These are phyloP conservation scores for Xiphydria camelus DNA, from an alignment of 2,888 invertebrate genomes.

Conservation along the genomic window DNA sequence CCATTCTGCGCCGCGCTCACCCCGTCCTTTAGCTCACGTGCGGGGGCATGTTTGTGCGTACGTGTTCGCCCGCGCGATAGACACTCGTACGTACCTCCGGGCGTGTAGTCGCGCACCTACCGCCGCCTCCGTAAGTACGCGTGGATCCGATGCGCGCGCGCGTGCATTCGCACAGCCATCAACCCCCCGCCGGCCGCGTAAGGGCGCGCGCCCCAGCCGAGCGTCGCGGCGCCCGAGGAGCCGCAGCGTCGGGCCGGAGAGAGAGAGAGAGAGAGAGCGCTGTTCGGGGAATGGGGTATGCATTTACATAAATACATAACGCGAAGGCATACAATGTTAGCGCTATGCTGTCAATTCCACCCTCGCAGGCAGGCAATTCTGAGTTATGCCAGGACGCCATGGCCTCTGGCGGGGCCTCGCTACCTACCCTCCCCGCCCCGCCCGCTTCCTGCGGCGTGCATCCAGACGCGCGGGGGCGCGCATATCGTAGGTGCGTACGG, in stretches of 20 bases:
- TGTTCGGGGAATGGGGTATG: slow-evolving; percentile 38
- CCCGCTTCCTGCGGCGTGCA: neutral
- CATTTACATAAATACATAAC: slow-evolving; percentile 59
- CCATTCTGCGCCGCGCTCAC: slow-evolving; percentile 30
- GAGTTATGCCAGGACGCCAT: slow-evolving; percentile 55
- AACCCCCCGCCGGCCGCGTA: too few species aligned
- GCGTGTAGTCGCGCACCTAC: slow-evolving; percentile 12
- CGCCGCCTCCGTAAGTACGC: neutral
- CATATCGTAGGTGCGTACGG: too few species aligned
- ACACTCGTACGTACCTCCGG: slow-evolving; percentile 11
- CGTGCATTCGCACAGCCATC: slow-evolving; percentile 13
- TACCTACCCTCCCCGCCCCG: neutral
- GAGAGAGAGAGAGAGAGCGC: slow-evolving; percentile 26
- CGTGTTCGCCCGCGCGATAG: slow-evolving; percentile 31
- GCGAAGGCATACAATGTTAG: slow-evolving; percentile 57
- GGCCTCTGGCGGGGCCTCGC: neutral
- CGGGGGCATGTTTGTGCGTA: too few species aligned
- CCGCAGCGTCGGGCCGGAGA: slow-evolving; percentile 5
- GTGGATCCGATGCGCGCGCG: slow-evolving; percentile 5
- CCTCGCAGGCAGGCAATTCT: slow-evolving; percentile 56
- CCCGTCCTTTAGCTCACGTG: slow-evolving; percentile 47
- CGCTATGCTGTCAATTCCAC: slow-evolving; percentile 57
- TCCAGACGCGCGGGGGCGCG: too few species aligned
- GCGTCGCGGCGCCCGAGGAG: slow-evolving; percentile 17
- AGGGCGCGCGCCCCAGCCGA: too few species aligned